These are phyloP conservation scores for Galendromus occidentalis DNA, from an alignment of 1,140 invertebrate species.

Conservation along the genomic window DNA sequence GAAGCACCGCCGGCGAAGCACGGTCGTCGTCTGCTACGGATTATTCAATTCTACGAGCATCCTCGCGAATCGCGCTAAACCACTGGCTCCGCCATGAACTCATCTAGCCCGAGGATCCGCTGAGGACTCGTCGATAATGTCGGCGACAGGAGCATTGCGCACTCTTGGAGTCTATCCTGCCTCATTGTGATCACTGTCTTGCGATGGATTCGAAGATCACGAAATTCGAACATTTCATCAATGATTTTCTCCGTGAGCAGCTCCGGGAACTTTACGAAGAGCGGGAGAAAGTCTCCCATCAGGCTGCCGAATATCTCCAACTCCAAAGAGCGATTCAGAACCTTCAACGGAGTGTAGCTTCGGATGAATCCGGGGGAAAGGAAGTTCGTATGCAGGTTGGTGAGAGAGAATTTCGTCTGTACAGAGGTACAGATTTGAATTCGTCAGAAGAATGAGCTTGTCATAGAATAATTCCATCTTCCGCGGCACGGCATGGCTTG, in stretches of 20 bases:
- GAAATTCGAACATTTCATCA: slow-evolving; percentile 20
- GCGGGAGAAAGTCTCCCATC: slow-evolving; percentile 39
- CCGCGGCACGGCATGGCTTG: not conserved
- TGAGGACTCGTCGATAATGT: no score
- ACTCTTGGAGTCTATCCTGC: no score
- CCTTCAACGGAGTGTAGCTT: slow-evolving; percentile 25
- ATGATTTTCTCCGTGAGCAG: slow-evolving; percentile 19
- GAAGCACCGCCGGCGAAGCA: no score
- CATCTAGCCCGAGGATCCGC: no score
- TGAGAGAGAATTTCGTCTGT: no score
- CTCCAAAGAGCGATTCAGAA: slow-evolving; percentile 41
- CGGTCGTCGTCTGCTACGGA: no score
- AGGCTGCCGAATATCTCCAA: slow-evolving; percentile 50
- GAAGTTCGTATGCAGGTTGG: not conserved
- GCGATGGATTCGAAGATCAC: slow-evolving; percentile 4
- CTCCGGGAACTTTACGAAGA: slow-evolving; percentile 32
- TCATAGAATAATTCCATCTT: not conserved
- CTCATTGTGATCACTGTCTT: no score
- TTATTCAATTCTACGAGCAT: no score
- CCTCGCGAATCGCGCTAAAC: no score
- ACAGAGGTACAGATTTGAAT: not conserved
- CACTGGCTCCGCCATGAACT: no score
- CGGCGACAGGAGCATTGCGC: no score
- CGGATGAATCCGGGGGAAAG: slow-evolving; percentile 7
- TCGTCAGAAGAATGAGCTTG: not conserved